Base-by-base conservation (phyloP, 2,797 vertebrate species). In the Halcyon leucocephala region DNA sequence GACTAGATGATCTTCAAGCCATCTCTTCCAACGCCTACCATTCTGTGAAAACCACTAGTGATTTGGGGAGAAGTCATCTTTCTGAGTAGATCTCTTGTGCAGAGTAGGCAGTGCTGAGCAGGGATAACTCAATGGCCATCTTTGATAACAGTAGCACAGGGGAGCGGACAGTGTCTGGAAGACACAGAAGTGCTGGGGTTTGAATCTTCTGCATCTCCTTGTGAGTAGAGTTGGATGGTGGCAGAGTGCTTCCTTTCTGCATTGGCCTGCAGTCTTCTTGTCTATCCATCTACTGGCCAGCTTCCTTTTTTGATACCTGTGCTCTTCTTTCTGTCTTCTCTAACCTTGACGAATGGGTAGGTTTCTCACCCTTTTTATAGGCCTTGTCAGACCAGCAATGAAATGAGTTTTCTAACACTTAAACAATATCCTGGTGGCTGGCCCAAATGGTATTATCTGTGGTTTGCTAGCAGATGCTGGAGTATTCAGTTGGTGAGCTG, bases 161-260 rank as follows among this genome's bases (percentile, higher is more conserved):
- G 35, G 24, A 67, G 39, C 66, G 11, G 44, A 60, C 0, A 0
- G 22, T 14, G 26, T 19, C 28, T 22, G 8, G 11, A 26, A 39
- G 26, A 60, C 2, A 19, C 2, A 0, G 17, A 71, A 71, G 2
- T 82, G 19, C 14, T 42, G 16, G 10, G 12, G 6, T 37, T 74
- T 76, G 65, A 5, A 14, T 79, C 22, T 52, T 74, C 41, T 49
- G 25, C 57, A 57, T n/a, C 12, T 58, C 31, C 26, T 70, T 46
- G 19, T 64, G 26, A 79, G 15, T 42, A 14, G 62, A 33, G 10
- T 26, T 74, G 29, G 29, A 29, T 69, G 33, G 52, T 22, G 22
- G 16, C 14, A 78, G 42, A n/a, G 42, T 57, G 26, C 22, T 70
- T 35, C 15, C 16, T 41, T 31, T 62, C 49, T 90, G 60, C 25